Conservation (phyloP, 2,888 invertebrate genomes). For the Antitype chi region DNA sequence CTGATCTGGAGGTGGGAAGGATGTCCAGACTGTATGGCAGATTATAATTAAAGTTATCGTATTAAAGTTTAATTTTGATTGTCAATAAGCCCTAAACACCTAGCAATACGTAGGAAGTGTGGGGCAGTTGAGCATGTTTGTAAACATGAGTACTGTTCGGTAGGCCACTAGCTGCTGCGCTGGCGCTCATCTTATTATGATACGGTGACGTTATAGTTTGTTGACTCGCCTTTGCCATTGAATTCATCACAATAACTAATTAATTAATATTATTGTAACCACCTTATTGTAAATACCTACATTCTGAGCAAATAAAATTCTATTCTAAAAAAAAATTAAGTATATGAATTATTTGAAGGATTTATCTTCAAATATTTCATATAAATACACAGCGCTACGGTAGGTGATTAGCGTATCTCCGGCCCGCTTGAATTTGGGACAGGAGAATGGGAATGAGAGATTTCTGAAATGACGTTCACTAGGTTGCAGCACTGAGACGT, state of each 20-base stretch:
- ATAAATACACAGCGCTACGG: not conserved
- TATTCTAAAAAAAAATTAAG: no score
- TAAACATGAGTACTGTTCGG: slow-evolving; percentile 51
- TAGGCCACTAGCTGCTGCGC: slow-evolving; percentile 1
- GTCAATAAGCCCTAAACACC: slow-evolving; percentile 20
- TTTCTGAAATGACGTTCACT: no score
- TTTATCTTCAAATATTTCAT: no score
- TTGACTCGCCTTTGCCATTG: slow-evolving; percentile 31
- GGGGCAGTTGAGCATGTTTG: slow-evolving; percentile 23
- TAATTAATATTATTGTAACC: no score
- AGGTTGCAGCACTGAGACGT: no score
- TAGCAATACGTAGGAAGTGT: slow-evolving; percentile 7
- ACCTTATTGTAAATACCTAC: no score
- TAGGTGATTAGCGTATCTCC: not conserved
- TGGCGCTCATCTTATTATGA: slow-evolving; percentile 43
- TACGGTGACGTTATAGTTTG: slow-evolving; percentile 10
- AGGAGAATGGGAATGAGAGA: not conserved
- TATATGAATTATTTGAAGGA: slow-evolving; percentile 6
- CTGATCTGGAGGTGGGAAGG: no score
- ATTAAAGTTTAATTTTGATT: not conserved
- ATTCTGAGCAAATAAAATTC: no score
- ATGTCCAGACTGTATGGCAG: no score
- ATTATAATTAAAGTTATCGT: no score
- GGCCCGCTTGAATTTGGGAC: not conserved
- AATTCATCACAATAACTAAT: slow-evolving; percentile 22